Conservation (phyloP, 2,888 invertebrate genomes). For the Scaptomyza cyrtandrae region DNA sequence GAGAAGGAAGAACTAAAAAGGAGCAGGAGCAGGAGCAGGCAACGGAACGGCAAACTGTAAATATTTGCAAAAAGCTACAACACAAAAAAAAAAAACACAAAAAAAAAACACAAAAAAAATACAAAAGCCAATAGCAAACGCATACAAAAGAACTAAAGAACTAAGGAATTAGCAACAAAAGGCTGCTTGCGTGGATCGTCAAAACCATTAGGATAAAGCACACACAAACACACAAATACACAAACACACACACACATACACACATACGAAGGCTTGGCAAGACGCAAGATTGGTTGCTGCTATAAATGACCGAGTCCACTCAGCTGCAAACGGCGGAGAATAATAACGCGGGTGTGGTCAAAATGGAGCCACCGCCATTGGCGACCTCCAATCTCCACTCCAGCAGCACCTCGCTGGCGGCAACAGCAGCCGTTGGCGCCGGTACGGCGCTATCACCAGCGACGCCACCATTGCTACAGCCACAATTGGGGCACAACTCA, state of each 20-base stretch:
- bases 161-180: conserved; percentile 66
- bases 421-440: conserved; percentile 59
- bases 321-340: conserved; percentile 85
- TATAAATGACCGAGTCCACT: conserved; percentile 85
- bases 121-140: conserved; percentile 26
- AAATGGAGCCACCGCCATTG: conserved; percentile 85
- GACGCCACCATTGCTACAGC: conserved; percentile 57
- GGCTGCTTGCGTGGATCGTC: conserved; percentile 49
- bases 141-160: conserved; percentile 38
- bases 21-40: conserved; percentile 18
- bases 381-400: conserved; percentile 83
- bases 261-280: conserved; percentile 8
- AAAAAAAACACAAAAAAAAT: conserved; percentile 15
- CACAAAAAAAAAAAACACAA: conserved; percentile 2
- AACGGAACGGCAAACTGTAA: conserved; percentile 51
- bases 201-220: conserved; percentile 65
- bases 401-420: conserved; percentile 52
- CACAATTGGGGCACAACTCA: conserved; percentile 35
- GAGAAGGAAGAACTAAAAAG: conserved; percentile 6
- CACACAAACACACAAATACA: conserved; percentile 4
- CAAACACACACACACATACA: conserved; percentile 13
- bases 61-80: conserved; percentile 60
- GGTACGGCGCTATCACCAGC: conserved; percentile 70
- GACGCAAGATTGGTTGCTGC: conserved; percentile 40
- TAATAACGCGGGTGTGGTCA: conserved; percentile 84